Evolutionary conservation across 30 jellyfish, hydroid and myxozoan genomes (phyloP).

Genomic region (Aurelia aurita complex sp. Pacific): DNA sequence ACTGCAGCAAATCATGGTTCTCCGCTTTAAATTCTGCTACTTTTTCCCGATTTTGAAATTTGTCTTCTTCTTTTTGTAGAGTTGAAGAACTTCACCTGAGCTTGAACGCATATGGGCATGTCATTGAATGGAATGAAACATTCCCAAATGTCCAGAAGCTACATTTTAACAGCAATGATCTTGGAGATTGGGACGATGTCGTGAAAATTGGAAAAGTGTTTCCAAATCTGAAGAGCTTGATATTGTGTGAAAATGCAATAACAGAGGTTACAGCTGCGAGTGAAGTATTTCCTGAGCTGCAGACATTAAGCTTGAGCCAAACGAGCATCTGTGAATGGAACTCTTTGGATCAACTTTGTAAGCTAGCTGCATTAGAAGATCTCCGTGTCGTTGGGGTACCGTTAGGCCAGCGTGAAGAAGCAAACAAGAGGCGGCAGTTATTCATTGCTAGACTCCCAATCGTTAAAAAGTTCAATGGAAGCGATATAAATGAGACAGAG

Average conservation of each 20-base stretch:
- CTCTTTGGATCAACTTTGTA: constrained; percentile 65
- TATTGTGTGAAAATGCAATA: constrained; percentile 74
- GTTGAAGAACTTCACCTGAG: constrained; percentile 91
- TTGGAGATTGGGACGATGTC: constrained; percentile 67
- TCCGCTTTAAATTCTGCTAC: too few species aligned
- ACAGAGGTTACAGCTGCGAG: constrained; percentile 21
- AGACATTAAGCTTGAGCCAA: constrained; percentile 70
- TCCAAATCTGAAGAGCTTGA: constrained; percentile 61
- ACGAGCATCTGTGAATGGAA: constrained; percentile 77
- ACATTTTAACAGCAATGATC: constrained; percentile 61
- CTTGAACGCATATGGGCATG: constrained; percentile 68
- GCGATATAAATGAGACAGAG: constrained; percentile 58
- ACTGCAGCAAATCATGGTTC: too few species aligned
- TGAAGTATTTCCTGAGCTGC: constrained; percentile 33
- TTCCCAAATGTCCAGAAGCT: constrained; percentile 64
- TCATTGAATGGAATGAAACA: constrained; percentile 33
- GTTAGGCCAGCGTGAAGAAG: constrained; percentile 58
- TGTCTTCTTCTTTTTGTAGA: constrained; percentile 12
- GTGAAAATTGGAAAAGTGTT: constrained; percentile 62
- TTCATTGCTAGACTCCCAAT: constrained; percentile 80
- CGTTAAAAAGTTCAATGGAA: constrained; percentile 72
- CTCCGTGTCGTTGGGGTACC: constrained; percentile 80
- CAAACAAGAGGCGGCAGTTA: constrained; percentile 56
- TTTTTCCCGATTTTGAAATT: too few species aligned
- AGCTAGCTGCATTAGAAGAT: constrained; percentile 73